A percentile compares a stretch with the other conserved stretches of the same genome.
These are phyloP conservation scores for Aurelia sp. DNA, from an alignment of 30 jellyfish, hydroid and myxozoan genomes.

Conservation along the genomic window DNA sequence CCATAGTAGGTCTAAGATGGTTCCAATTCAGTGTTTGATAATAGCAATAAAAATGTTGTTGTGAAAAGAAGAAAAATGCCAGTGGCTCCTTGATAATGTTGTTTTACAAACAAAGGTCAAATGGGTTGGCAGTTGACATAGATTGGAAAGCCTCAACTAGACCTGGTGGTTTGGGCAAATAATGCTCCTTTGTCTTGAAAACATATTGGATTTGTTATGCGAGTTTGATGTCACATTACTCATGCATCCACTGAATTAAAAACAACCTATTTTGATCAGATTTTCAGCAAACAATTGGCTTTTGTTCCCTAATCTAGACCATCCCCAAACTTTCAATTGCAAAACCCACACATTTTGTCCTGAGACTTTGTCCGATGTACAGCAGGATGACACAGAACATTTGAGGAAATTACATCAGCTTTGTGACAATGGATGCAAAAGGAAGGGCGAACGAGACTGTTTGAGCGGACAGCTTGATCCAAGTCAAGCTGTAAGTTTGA, in stretches of 20 bases:
- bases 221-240: slow-evolving; percentile 19
- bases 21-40: no score
- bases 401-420: no score
- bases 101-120: slow-evolving; percentile 5
- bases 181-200: background rate
- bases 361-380: background rate
- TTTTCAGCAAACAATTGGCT: slow-evolving; percentile 5
- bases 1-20: no score
- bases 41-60: no score
- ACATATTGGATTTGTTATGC: slow-evolving; percentile 1
- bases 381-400: no score
- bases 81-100: no score
- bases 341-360: background rate
- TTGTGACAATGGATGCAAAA: no score
- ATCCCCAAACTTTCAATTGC: slow-evolving; percentile 1
- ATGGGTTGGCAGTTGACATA: background rate
- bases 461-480: no score
- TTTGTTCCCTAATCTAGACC: background rate
- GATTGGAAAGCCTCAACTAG: slow-evolving; percentile 15
- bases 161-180: background rate
- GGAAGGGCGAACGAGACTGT: no score
- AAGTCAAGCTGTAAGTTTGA: no score
- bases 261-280: slow-evolving; percentile 44
- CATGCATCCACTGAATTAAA: slow-evolving; percentile 5
- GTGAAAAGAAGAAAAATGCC: no score